A percentile compares a stretch with the other conserved stretches of the same genome.
These are phyloP conservation scores for Macroglossus sobrinus DNA, from an alignment of 2,113 vertebrate genomes.

Conservation along the genomic window DNA sequence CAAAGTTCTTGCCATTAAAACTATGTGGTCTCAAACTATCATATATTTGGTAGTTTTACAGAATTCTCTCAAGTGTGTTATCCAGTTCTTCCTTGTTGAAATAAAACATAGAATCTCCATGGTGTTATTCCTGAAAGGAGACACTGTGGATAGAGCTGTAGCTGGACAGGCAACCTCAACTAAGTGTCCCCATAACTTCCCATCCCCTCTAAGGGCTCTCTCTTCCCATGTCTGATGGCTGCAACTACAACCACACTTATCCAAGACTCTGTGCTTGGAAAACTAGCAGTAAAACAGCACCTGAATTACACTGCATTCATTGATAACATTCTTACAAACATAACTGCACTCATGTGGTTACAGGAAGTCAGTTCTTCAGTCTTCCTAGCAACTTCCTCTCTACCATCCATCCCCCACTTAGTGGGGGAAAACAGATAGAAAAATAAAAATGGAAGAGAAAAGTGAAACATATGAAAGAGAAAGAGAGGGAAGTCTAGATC, in stretches of 20 bases:
- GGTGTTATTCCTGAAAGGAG: background rate
- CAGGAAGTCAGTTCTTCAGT: background rate
- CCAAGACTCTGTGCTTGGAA: background rate
- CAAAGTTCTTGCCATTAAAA: background rate
- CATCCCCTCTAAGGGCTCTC: background rate
- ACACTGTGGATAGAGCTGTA: background rate
- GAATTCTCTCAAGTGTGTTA: background rate
- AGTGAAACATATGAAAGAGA: background rate
- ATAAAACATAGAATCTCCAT: background rate
- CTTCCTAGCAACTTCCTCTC: background rate
- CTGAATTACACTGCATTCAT: background rate
- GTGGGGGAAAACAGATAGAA: background rate
- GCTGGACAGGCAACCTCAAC: background rate
- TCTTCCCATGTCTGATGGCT: background rate
- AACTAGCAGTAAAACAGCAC: background rate
- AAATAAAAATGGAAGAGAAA: background rate
- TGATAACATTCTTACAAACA: background rate
- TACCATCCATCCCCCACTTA: background rate
- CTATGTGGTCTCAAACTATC: background rate
- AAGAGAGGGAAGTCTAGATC: background rate
- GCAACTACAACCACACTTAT: background rate
- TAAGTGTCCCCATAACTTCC: background rate
- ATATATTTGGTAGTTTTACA: background rate
- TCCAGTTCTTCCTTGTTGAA: background rate
- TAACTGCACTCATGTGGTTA: background rate